Evolutionary conservation across 2,797 vertebrate species (phyloP), one percentile per base, ranked within the genome.

Genomic region (Amphiprion clarkii): DNA sequence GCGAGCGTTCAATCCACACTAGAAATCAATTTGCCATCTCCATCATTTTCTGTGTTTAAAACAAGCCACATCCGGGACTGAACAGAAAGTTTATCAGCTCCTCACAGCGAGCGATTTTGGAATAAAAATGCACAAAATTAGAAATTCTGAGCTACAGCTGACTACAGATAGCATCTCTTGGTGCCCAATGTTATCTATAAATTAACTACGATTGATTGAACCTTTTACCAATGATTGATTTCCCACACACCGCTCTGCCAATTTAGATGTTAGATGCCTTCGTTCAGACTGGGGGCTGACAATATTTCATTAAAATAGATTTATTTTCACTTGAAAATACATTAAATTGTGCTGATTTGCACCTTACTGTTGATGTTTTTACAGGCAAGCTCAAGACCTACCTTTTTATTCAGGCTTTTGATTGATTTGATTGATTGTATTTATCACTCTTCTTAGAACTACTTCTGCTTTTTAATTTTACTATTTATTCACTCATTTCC

Each of bases 31-130:
- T 51, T 60, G 31, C 55, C 27, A 13, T 52, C 56, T 19, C 1
- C 11, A 63, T 25, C 31, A 40, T 55, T 64, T 61, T 52, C 67
- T 75, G 57, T 25, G 39, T 31, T 65, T 71, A 2, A 67, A 73
- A 64, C 29, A 58, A 57, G 1, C 33, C 21, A 39, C 23, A 57
- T 36, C 46, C 25, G 44, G 29, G 36, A 21, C n/a, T 29, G 51
- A 61, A 49, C 2, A 46, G 48, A 27, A 66, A 21, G n/a, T 42
- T 53, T 36, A 21, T 76, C 61, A 70, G 56, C 66, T 61, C 29
- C 13, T 53, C 6, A 31, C 54, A 67, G 31, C 2, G 9, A 27
- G 2, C 29, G 52, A 17, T 31, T 23, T 6, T 27, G 17, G 48
- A 72, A 67, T 21, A 42, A 54, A 16, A 51, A 44, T 12, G 46